phyloP scores from a whole-genome alignment of 2,113 vertebrate species.

The Pantherophis guttatus region DNA sequence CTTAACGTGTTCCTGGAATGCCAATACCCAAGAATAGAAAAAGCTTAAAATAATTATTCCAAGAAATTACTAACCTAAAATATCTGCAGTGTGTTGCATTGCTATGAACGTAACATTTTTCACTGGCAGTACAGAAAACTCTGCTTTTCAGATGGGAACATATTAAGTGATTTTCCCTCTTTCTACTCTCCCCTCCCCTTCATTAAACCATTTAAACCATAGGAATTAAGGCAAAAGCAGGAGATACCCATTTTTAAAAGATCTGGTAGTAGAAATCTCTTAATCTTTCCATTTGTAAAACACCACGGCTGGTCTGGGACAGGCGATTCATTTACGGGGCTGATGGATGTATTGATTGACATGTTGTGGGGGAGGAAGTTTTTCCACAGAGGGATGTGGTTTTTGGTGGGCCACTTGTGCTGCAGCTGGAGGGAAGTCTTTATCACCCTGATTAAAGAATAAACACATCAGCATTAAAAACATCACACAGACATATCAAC shows the following conservation, averaged over 20 bases:
- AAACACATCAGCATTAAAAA: conserved; percentile 11
- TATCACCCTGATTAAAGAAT: conserved; percentile 83
- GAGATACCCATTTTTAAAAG: conserved; percentile 13
- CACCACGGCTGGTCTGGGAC: not conserved
- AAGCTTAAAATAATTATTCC: conserved; percentile 41
- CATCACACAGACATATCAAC: not conserved
- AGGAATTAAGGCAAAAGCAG: conserved; percentile 46
- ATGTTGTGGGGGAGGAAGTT: conserved; percentile 78
- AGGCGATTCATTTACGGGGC: conserved; percentile 88
- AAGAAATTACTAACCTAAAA: conserved; percentile 6
- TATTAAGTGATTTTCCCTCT: not conserved
- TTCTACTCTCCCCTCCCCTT: not conserved
- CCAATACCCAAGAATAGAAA: conserved; percentile 12
- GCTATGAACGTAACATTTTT: conserved; percentile 6
- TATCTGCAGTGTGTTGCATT: not conserved
- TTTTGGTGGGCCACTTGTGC: conserved; percentile 98
- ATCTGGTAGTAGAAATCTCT: conserved; percentile 9
- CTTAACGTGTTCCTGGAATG: not conserved
- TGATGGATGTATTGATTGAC: conserved; percentile 94
- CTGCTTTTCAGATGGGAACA: conserved; percentile 11
- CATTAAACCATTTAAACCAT: conserved; percentile 26
- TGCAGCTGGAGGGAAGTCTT: conserved; percentile 94
- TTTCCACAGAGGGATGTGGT: conserved; percentile 90
- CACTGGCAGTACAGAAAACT: conserved; percentile 10
- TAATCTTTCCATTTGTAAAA: not conserved